Percentiles rank a stretch among this genome's conserved stretches.
These are phyloP conservation scores for Hyperoodon ampullatus DNA, from an alignment of 2,113 vertebrate genomes.

Conservation along the genomic window DNA sequence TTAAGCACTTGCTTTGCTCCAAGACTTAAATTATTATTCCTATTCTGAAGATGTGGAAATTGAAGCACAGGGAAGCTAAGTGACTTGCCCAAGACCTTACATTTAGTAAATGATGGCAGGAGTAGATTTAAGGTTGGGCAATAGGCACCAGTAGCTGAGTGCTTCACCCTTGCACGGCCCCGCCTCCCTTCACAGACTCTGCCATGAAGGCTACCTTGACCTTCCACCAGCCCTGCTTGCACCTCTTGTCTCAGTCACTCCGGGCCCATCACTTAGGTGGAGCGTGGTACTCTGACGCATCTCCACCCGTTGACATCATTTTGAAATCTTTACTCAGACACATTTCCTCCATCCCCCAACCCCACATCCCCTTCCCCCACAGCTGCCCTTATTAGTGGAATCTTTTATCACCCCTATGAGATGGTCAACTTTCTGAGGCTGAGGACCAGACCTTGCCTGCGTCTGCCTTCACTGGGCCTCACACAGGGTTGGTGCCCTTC, in stretches of 20 bases:
- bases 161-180: accelerated
- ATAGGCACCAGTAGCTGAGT: accelerated
- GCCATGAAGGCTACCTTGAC: background rate
- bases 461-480: background rate
- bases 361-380: accelerated
- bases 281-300: accelerated
- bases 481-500: no score
- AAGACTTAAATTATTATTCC: background rate
- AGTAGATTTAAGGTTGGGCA: no score
- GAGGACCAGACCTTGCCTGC: no score
- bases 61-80: background rate
- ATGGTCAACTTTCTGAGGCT: background rate
- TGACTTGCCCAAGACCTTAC: background rate
- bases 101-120: background rate
- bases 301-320: accelerated
- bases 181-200: background rate
- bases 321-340: background rate
- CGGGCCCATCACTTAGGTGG: accelerated
- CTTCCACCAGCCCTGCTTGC: background rate
- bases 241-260: background rate
- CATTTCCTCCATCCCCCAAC: background rate
- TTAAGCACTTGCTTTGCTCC: background rate
- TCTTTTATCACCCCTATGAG: background rate
- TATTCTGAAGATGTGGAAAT: background rate
- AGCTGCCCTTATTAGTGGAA: background rate